Percentiles rank a stretch among this genome's conserved stretches.
Evolutionary conservation across 2,888 invertebrate genomes (phyloP).

Genomic region (Nemotelus nigrinus): DNA sequence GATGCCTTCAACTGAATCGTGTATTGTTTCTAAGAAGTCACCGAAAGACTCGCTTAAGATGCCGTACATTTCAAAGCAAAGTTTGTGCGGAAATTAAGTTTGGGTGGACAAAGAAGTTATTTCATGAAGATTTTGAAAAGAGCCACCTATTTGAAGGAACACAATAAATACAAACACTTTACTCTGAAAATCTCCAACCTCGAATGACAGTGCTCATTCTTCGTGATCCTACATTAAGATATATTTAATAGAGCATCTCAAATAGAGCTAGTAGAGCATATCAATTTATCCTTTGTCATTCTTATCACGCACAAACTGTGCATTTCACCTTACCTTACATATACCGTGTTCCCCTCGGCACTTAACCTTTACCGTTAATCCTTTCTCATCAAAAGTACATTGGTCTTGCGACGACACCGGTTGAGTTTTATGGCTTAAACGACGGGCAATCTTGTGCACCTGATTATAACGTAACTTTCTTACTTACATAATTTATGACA

Average conservation of each 20-base stretch:
- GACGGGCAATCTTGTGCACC: constrained; percentile 44
- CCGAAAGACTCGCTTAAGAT: background rate
- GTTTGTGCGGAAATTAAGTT: background rate
- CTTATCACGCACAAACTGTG: background rate
- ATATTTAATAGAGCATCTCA: background rate
- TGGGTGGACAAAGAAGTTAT: background rate
- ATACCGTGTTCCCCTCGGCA: background rate
- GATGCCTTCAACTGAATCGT: constrained; percentile 27
- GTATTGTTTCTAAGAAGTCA: constrained; percentile 3
- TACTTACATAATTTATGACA: constrained; percentile 42
- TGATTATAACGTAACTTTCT: constrained; percentile 42
- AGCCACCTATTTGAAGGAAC: background rate
- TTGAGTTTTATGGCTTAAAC: constrained; percentile 43
- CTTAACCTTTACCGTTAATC: constrained; percentile 12
- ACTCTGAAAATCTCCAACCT: background rate
- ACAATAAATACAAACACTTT: background rate
- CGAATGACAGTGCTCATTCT: background rate
- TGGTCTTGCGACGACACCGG: constrained; percentile 21
- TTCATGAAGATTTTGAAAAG: background rate
- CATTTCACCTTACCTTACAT: background rate
- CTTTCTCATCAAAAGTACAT: constrained; percentile 5
- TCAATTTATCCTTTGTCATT: background rate
- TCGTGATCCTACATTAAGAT: background rate
- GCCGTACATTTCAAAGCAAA: background rate
- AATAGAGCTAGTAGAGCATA: background rate